These are phyloP conservation scores for Neolamprologus tretocephalus DNA, from an alignment of 2,113 vertebrate genomes.

Conservation along the genomic window DNA sequence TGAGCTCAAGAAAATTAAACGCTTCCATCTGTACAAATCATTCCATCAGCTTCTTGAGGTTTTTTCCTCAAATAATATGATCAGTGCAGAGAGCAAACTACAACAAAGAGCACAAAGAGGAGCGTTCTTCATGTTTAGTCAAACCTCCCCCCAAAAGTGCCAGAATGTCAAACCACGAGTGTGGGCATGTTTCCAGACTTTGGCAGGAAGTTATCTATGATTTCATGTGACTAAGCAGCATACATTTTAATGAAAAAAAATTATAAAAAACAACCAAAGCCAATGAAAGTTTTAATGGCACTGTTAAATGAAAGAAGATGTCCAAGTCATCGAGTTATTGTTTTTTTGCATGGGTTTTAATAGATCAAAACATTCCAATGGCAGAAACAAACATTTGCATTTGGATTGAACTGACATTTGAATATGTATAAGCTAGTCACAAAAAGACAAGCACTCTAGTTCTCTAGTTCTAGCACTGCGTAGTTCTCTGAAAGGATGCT, in stretches of 20 bases:
- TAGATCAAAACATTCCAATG: neutral
- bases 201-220: neutral
- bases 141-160: neutral
- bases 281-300: neutral
- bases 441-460: neutral
- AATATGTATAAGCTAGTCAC: neutral
- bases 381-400: neutral
- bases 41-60: neutral
- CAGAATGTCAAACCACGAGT: neutral
- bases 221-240: neutral
- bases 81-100: neutral
- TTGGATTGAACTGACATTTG: neutral
- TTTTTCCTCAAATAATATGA: neutral
- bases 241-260: neutral
- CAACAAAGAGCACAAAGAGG: neutral
- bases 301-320: neutral
- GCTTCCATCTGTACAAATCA: neutral
- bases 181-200: neutral
- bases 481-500: neutral
- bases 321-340: neutral
- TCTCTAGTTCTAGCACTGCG: neutral
- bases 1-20: neutral
- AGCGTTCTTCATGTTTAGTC: neutral
- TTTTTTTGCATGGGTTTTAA: neutral
- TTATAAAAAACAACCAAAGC: neutral